Base-by-base conservation (phyloP, 2,888 invertebrate species). In the Torymus tubicola region DNA sequence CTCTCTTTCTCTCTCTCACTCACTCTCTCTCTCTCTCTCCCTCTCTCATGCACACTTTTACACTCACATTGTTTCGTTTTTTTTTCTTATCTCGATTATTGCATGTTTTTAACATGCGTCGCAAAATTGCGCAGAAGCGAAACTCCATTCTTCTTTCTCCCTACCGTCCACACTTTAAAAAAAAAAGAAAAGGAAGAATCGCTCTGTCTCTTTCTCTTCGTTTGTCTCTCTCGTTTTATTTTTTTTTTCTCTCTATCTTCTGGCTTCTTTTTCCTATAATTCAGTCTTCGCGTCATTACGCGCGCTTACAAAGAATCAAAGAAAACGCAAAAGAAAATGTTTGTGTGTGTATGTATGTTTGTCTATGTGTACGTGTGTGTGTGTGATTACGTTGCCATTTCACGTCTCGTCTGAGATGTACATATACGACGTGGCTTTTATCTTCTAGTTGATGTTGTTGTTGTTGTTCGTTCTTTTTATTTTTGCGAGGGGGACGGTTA, bases 231-330 rank as follows among this genome's bases (percentile, higher is more conserved):
- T 24, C 2, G 24, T 24, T 70, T 72, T n/a, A n/a, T n/a, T n/a
- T n/a, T n/a, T n/a, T n/a, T n/a, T 77, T 76, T 60, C 42, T 74
- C 50, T 67, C 58, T 68, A 61, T 31, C 68, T 50, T 81, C 72
- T 79, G 75, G 73, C 63, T 60, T 76, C 58, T 75, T 74, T 81
- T 12, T 60, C 72, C 70, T 58, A 75, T 79, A 24, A 24, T 77
- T 82, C 82, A 82, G 82, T 82, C 82, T 82, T 82, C 77, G 77
- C 67, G 69, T 72, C 68, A 64, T 69, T 72, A 55, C 71, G 73
- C 58, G 67, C 67, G 42, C 68, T 77, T 82, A 79, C 76, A 73
- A 75, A 69, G 65, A 75, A 60, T 78, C 67, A 53, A 79, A 75
- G 68, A 81, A 75, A 76, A 60, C 42, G 52, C 5, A 80, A 16